Evolutionary conservation across 2,797 vertebrate species (phyloP).

Genomic region (Myripristis murdjan): DNA sequence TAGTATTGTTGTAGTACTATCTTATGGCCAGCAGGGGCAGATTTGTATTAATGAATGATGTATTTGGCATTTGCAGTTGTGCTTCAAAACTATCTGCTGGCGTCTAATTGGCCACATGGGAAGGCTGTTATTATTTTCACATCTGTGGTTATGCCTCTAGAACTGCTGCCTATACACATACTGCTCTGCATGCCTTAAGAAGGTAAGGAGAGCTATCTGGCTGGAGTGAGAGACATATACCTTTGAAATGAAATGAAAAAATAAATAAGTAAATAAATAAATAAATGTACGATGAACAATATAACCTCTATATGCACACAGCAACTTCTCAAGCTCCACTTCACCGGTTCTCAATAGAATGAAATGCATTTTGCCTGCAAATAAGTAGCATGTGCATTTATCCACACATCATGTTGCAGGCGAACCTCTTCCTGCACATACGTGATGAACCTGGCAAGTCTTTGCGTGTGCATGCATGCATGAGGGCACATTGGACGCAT

Average conservation of each 20-base stretch:
- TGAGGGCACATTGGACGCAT: conserved; percentile 9
- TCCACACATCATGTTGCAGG: not conserved
- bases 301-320: not conserved
- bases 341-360: not conserved
- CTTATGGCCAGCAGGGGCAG: conserved; percentile 39
- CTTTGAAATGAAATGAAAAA: not conserved
- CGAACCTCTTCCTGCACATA: conserved; percentile 7
- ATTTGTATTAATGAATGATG: not conserved
- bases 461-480: not conserved
- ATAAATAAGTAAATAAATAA: not conserved
- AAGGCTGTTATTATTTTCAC: not conserved
- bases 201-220: not conserved
- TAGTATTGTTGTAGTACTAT: conserved; percentile 5
- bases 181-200: not conserved
- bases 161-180: not conserved
- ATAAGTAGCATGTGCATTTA: not conserved
- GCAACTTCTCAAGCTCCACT: not conserved
- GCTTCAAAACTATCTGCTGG: too few relatives aligned
- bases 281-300: not conserved
- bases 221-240: not conserved
- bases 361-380: conserved; percentile 4
- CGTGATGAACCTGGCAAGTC: not conserved
- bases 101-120: too few relatives aligned
- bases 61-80: not conserved
- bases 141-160: not conserved